A percentile compares a stretch with the other conserved stretches of the same genome.
These are phyloP conservation scores for Neomicropteryx cornuta DNA, from an alignment of 1,140 invertebrate species.

Conservation along the genomic window DNA sequence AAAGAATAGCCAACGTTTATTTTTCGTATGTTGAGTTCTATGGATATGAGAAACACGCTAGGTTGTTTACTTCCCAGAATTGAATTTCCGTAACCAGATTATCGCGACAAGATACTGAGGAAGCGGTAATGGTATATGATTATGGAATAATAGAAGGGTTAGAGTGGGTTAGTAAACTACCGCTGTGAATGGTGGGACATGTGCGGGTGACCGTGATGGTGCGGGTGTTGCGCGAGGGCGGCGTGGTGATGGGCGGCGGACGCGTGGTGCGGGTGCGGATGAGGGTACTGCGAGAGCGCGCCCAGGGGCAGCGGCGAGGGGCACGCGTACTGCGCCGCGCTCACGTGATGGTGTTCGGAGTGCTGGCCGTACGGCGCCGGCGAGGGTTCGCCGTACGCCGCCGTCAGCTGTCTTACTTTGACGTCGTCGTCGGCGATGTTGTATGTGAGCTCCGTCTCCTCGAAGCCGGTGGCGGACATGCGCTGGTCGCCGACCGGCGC, in stretches of 20 bases:
- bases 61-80: too few species aligned
- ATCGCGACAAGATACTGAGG: too few species aligned
- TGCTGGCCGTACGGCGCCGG: constrained; percentile 45
- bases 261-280: constrained; percentile 48
- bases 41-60: too few species aligned
- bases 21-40: too few species aligned
- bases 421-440: constrained; percentile 89
- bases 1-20: too few species aligned
- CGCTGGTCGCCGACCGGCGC: constrained; percentile 69
- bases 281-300: constrained; percentile 45
- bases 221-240: constrained; percentile 45
- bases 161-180: constrained; percentile 48
- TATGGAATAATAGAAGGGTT: too few species aligned
- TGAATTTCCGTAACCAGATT: too few species aligned
- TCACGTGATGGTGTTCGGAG: constrained; percentile 44
- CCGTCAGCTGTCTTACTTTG: constrained; percentile 93
- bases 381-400: constrained; percentile 49
- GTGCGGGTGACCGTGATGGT: constrained; percentile 51
- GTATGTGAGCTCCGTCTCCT: constrained; percentile 96
- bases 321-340: constrained; percentile 43
- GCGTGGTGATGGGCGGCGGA: constrained; percentile 46
- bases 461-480: constrained; percentile 97
- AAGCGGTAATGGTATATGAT: too few species aligned
- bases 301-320: constrained; percentile 46
- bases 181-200: constrained; percentile 60